A percentile compares a stretch with the other conserved stretches of the same genome.
Evolutionary conservation across 2,113 vertebrate species (phyloP).

Genomic region (Pseudopipra pipra): DNA sequence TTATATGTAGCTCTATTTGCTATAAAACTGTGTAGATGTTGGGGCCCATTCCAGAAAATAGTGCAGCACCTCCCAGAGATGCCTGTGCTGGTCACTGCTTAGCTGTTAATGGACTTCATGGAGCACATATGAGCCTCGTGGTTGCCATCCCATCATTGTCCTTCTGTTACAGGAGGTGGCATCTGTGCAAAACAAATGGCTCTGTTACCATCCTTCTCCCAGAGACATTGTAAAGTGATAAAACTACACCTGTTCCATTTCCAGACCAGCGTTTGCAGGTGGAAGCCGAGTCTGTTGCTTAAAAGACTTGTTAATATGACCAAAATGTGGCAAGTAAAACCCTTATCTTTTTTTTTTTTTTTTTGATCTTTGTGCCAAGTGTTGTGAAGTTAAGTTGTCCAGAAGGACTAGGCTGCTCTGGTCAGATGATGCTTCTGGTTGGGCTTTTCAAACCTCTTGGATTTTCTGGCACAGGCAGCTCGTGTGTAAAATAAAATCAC

Average conservation of each 20-base stretch:
- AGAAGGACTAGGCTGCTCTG: not conserved
- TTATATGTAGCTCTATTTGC: not conserved
- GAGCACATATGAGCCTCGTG: not conserved
- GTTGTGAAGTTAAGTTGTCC: not conserved
- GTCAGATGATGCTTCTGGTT: not conserved
- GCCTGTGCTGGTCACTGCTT: not conserved
- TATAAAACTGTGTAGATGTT: rapidly evolving
- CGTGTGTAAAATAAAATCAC: not conserved
- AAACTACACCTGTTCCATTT: not conserved
- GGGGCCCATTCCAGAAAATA: not conserved
- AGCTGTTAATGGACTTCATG: not conserved
- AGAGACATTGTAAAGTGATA: not conserved
- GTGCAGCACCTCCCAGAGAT: not conserved
- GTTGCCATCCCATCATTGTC: not conserved
- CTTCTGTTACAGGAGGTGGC: not conserved
- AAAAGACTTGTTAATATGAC: not conserved
- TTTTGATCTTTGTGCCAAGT: rapidly evolving
- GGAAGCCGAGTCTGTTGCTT: not conserved
- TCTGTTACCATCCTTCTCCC: not conserved
- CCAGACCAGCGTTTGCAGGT: not conserved
- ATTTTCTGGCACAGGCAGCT: not conserved
- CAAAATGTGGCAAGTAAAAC: not conserved
- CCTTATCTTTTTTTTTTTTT: not conserved
- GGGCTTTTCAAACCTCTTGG: not conserved
- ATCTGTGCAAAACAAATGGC: not conserved